These are phyloP conservation scores for Dermolepida albohirtum DNA, from an alignment of 2,888 invertebrate genomes.

Conservation along the genomic window DNA sequence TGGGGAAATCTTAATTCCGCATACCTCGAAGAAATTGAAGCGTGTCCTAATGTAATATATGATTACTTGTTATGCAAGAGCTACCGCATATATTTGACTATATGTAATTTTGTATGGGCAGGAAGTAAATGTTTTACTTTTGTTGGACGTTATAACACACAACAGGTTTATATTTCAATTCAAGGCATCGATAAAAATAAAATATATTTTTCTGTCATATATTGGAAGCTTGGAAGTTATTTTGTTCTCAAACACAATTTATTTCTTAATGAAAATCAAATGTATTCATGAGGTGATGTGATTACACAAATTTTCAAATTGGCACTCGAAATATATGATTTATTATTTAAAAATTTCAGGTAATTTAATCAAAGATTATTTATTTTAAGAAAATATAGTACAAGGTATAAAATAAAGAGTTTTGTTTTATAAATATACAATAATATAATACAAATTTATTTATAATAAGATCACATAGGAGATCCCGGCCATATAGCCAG, in stretches of 20 bases:
- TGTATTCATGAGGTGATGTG: no score
- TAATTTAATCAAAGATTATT: constrained; percentile 14
- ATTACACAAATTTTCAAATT: no score
- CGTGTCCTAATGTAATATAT: constrained; percentile 28
- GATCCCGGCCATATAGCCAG: constrained; percentile 17
- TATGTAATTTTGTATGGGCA: not conserved
- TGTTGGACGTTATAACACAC: no score
- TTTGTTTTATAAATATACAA: constrained; percentile 19
- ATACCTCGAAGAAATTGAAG: constrained; percentile 31
- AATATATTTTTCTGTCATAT: no score
- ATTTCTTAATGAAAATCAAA: no score
- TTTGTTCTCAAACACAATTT: no score
- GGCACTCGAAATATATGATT: no score
- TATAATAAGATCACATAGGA: constrained; percentile 35
- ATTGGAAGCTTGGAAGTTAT: no score
- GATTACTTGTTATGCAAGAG: constrained; percentile 25
- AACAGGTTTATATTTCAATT: no score
- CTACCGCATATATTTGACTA: constrained; percentile 12
- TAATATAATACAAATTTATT: constrained; percentile 36
- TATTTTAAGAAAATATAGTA: constrained; percentile 21
- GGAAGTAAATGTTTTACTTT: not conserved
- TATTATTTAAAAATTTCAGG: not conserved
- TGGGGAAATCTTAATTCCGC: constrained; percentile 35
- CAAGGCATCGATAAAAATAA: no score
- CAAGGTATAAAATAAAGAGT: constrained; percentile 22